Evolutionary conservation across 2,113 vertebrate species (phyloP), one percentile per base, ranked within the genome.

Genomic region (Zapornia atra): DNA sequence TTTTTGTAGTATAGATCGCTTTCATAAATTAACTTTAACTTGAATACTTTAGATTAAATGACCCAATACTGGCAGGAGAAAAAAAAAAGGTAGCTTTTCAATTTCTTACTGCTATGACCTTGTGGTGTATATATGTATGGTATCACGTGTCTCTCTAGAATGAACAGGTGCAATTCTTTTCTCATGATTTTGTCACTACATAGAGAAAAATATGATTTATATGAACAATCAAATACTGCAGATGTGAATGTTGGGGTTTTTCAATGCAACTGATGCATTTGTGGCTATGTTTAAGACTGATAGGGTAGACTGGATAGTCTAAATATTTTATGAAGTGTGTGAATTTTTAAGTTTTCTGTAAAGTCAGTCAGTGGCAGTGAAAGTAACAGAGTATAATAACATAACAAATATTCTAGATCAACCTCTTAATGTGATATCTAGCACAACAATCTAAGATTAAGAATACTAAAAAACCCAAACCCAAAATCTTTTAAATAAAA

Each of bases 261-360:
- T 75, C 18, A 61, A 26, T 72, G 34, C 9, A 72, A 24, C 29
- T 57, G 36, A 40, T 79, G 38, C 17, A 76, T 82, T 75, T 88
- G 9, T 25, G 76, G 33, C 33, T 82, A 20, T 75, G 63, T 88
- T 68, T 68, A 87, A 93, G 33, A 18, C 42, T 75, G 60, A 87
- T 53, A 53, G 13, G 51, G 19, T 71, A 31, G 28, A 79, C 33
- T 87, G 15, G 46, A 59, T 57, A 80, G 13, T 69, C 31, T 77
- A 60, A 86, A 78, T 36, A 82, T 29, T 93, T 90, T 88, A 82
- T 83, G 59, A 93, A 82, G 40, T 1, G 0, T 66, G 36, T 59
- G n/a, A 82, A 81, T 88, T 61, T 77, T 63, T 28, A 50, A 36
- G 21, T 63, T 93, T 92, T 73, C 51, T 66, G 15, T 73, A 63